Percentiles rank a stretch among this genome's conserved stretches.
phyloP scores from a whole-genome alignment of 1,140 invertebrate species.

The Odontomachus brunneus region DNA sequence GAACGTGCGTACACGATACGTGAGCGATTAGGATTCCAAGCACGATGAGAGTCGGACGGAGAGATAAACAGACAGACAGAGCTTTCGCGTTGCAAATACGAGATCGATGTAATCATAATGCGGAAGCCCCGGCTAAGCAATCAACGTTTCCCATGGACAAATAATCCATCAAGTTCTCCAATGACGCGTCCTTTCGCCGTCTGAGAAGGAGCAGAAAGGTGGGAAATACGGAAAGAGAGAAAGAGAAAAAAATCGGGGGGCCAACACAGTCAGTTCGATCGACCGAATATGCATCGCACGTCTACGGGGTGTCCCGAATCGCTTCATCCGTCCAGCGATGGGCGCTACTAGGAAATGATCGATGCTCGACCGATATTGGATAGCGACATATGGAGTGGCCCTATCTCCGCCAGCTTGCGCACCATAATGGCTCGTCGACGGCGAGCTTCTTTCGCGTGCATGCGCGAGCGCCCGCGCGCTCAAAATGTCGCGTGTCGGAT shows the following conservation, averaged over 20 bases:
- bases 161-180: conserved; percentile 55
- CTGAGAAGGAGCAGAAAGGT: neutral
- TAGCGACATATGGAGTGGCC: conserved; percentile 75
- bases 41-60: conserved; percentile 23
- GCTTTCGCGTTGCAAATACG: conserved; percentile 53
- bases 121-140: conserved; percentile 48
- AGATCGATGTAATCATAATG: conserved; percentile 57
- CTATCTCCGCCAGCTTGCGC: conserved; percentile 67
- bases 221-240: too few species aligned
- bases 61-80: neutral
- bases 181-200: conserved; percentile 25
- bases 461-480: conserved; percentile 35
- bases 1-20: conserved; percentile 45
- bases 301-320: conserved; percentile 57
- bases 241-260: neutral
- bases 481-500: conserved; percentile 60
- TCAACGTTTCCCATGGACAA: conserved; percentile 58
- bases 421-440: conserved; percentile 57
- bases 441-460: conserved; percentile 47
- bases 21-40: conserved; percentile 69
- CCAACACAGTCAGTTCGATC: conserved; percentile 31
- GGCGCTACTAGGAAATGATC: conserved; percentile 69
- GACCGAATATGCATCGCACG: conserved; percentile 53
- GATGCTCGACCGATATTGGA: conserved; percentile 75
- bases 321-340: conserved; percentile 38